phyloP scores from a whole-genome alignment of 2,113 vertebrate species.

The Ariopsis seemanni region DNA sequence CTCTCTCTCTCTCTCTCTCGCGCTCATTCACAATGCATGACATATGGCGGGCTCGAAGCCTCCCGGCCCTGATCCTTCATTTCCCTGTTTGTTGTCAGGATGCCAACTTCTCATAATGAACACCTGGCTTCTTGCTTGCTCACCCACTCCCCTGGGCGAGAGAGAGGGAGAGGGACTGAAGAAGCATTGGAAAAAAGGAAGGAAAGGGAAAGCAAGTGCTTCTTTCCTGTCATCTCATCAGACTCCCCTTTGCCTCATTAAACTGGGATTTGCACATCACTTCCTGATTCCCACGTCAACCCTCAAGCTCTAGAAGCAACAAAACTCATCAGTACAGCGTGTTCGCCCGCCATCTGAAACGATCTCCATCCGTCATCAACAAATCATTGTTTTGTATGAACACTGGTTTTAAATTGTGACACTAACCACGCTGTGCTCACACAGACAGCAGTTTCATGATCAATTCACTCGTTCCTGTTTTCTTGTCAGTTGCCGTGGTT shows the following conservation, averaged over 20 bases:
- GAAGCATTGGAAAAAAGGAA: not conserved
- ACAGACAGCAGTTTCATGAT: too few relatives aligned
- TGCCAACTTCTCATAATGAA: slow-evolving; percentile 42
- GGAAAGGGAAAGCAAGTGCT: not conserved
- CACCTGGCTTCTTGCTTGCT: slow-evolving; percentile 46
- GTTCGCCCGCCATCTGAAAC: not conserved
- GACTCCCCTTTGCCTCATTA: slow-evolving; percentile 60
- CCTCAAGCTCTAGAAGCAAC: not conserved
- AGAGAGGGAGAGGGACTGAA: not conserved
- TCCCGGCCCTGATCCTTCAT: slow-evolving; percentile 41
- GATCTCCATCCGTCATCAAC: not conserved
- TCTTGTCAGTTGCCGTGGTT: slow-evolving; percentile 18
- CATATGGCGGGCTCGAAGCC: slow-evolving; percentile 28
- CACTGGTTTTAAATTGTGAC: not conserved
- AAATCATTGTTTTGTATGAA: not conserved
- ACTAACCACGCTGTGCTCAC: not conserved
- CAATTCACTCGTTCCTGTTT: not conserved
- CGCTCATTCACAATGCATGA: slow-evolving; percentile 1
- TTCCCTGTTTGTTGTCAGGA: slow-evolving; percentile 34
- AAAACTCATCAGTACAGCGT: not conserved
- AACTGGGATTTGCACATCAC: slow-evolving; percentile 56
- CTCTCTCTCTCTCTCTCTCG: not conserved
- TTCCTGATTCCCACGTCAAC: slow-evolving; percentile 11
- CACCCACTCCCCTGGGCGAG: not conserved
- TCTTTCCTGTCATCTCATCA: slow-evolving; percentile 31